Evolutionary conservation across 2,797 vertebrate genomes (phyloP), one percentile per base, ranked within the genome.

Genomic region (Cyclopterus lumpus): DNA sequence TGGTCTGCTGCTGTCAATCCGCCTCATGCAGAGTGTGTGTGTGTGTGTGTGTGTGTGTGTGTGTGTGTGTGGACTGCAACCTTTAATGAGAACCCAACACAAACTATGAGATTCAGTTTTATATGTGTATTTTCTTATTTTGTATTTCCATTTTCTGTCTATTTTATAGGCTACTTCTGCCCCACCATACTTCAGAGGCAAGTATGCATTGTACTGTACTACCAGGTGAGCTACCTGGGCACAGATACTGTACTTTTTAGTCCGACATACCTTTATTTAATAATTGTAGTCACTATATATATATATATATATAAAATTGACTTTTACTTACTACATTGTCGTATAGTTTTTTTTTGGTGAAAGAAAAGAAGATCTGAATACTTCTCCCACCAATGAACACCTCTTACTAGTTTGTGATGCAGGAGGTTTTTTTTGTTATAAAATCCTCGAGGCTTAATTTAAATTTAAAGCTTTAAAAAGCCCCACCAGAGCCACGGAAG

Each of bases 1-100:
- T 93, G 93, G 86, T 82, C 85, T 62, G 85, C 93, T 92, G 66
- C 93, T 94, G 93, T 94, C 76, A 67, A 65, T 76, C 53, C 6
- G 26, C 12, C 75, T 73, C 62, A 66, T 59, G 70, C 66, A 57
- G 53, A 65, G 62, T 2, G 62, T 12, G 49, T 40, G 66, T 61
- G 72, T 72, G 51, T 49, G 62, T 2, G 62, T 18, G 54, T 49
- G 49, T 44, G 32, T 71, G 57, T 61, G 11, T 70, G 64, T 75
- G 78, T 64, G 58, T 46, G 53, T 59, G 59, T 59, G 64, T 62
- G 75, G 26, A 64, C 75, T 82, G 78, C 54, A 30, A 64, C 26
- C 84, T 90, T 88, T 86, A 82, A 87, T 89, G 77, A 90, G 88
- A 53, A 46, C 66, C 36, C 44, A 59, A 76, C 9, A 62, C 90